phyloP scores from a whole-genome alignment of 2,888 invertebrate genomes.

The Watsonalla cultraria region DNA sequence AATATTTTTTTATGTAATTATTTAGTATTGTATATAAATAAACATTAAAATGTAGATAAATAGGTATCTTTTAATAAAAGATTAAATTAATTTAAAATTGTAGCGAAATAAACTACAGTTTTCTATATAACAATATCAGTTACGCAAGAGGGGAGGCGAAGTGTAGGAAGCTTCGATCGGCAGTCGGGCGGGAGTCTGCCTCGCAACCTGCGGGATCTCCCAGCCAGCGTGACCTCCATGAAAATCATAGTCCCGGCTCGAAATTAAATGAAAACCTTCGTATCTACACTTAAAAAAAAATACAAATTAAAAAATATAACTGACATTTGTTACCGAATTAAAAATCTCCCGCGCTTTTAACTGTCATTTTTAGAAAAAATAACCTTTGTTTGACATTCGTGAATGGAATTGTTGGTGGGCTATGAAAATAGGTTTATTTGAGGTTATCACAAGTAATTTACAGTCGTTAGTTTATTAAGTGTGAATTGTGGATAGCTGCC shows the following conservation, averaged over 20 bases:
- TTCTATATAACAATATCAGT: constrained; percentile 53
- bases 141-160: constrained; percentile 72
- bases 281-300: constrained; percentile 16
- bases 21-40: too few relatives aligned
- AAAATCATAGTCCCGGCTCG: constrained; percentile 26
- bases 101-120: constrained; percentile 23
- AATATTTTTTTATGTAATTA: too few relatives aligned
- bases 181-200: constrained; percentile 59
- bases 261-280: constrained; percentile 30
- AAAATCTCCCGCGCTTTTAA: constrained; percentile 6
- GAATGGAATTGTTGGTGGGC: background rate
- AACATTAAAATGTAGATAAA: too few relatives aligned
- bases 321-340: background rate
- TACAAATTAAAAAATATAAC: background rate
- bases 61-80: background rate
- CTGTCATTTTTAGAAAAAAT: background rate
- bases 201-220: constrained; percentile 61
- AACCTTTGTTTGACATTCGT: background rate
- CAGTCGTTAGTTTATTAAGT: background rate
- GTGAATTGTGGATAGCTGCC: constrained; percentile 2
- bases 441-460: background rate
- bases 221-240: constrained; percentile 39
- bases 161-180: constrained; percentile 64
- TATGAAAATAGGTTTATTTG: background rate
- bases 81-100: constrained; percentile 3